Percentiles rank a stretch among this genome's conserved stretches.
Evolutionary conservation across 1,140 invertebrate genomes (phyloP).

Genomic region (Anastrepha ludens): DNA sequence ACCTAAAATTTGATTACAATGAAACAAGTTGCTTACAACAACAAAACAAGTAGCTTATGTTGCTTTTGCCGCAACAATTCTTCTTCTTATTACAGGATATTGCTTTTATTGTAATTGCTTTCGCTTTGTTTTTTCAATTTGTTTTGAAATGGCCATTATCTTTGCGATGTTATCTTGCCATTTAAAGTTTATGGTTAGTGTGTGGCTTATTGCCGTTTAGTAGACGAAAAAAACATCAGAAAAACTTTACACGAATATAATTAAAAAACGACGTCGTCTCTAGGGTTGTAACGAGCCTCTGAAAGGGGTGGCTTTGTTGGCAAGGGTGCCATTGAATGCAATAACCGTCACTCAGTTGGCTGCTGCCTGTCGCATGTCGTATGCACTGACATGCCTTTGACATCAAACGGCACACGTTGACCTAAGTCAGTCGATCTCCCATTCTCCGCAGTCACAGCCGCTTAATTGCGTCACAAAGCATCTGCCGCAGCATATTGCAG

Average conservation of each 20-base stretch:
- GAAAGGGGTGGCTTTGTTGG: neutral
- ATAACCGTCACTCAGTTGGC: neutral
- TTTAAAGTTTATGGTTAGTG: neutral
- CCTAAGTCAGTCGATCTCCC: neutral
- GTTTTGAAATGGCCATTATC: neutral
- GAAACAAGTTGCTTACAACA: too few species aligned
- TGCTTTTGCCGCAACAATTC: too few species aligned
- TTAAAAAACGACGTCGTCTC: neutral
- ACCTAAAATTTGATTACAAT: too few species aligned
- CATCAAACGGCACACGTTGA: slow-evolving; percentile 20
- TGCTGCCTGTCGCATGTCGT: slow-evolving; percentile 2
- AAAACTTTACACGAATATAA: slow-evolving; percentile 18
- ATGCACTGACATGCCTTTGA: slow-evolving; percentile 12
- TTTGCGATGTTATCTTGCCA: slow-evolving; percentile 3
- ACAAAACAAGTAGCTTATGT: too few species aligned
- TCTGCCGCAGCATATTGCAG: neutral
- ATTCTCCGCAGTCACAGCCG: neutral
- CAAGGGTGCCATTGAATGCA: slow-evolving; percentile 23
- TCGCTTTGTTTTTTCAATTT: neutral
- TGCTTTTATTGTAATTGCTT: neutral
- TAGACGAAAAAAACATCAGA: neutral
- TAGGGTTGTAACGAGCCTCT: neutral
- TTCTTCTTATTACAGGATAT: slow-evolving; percentile 5
- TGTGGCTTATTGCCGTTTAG: neutral
- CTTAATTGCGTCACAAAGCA: slow-evolving; percentile 26